Conservation (phyloP, 1,140 invertebrate genomes). For the Heterodera carotae region DNA sequence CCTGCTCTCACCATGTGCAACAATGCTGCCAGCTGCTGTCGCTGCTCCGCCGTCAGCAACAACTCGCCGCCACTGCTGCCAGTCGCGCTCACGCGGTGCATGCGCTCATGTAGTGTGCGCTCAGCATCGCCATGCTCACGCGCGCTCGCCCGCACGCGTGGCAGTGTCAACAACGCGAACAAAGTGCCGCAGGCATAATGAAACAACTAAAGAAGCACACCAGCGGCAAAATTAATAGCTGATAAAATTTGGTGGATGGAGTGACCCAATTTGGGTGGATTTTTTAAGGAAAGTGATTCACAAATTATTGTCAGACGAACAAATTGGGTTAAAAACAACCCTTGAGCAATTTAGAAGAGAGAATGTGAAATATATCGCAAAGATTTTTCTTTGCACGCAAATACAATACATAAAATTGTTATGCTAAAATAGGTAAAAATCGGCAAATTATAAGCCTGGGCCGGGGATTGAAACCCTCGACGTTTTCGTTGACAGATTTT, state of each 20-base stretch:
- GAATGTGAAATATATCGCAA: too few species aligned
- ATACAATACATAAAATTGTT: too few species aligned
- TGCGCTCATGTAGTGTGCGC: conserved; percentile 3
- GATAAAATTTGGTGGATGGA: not conserved
- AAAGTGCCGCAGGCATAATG: conserved; percentile 19
- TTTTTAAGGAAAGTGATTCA: conserved; percentile 13
- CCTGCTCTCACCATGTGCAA: conserved; percentile 42
- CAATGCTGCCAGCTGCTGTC: conserved; percentile 44
- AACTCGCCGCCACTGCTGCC: conserved; percentile 9
- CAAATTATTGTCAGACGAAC: not conserved
- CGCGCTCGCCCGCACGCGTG: conserved; percentile 9
- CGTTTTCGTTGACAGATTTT: too few species aligned
- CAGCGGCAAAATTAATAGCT: not conserved
- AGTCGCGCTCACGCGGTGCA: conserved; percentile 27
- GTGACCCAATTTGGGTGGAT: not conserved
- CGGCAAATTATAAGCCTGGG: too few species aligned
- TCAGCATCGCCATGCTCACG: conserved; percentile 10
- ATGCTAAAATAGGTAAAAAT: too few species aligned
- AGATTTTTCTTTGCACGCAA: too few species aligned
- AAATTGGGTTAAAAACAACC: too few species aligned
- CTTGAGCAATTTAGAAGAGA: too few species aligned
- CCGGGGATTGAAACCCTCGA: too few species aligned
- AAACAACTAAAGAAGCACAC: conserved; percentile 5
- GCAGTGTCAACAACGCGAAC: conserved; percentile 17
- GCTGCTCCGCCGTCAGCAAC: conserved; percentile 18